Conservation (phyloP, 2,797 vertebrate species). For the Halcyon smyrnensis region DNA sequence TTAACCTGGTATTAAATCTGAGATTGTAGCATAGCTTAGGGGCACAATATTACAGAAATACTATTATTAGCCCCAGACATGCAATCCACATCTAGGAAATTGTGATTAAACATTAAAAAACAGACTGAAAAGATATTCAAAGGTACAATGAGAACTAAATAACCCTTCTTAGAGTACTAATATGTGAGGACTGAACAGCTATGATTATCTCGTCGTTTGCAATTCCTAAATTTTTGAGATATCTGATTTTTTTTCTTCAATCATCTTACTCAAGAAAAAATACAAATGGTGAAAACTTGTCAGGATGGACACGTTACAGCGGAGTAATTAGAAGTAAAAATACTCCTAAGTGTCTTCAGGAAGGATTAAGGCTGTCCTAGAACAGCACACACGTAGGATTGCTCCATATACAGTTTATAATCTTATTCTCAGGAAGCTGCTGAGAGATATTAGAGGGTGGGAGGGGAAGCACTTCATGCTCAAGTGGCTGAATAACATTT, state of each 20-base stretch:
- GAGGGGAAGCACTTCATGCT: constrained; percentile 8
- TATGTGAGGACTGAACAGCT: background rate
- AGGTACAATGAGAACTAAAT: background rate
- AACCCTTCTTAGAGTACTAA: background rate
- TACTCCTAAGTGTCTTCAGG: background rate
- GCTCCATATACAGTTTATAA: background rate
- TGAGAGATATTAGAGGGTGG: background rate
- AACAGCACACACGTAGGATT: background rate
- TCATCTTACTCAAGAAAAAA: background rate
- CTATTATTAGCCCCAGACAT: background rate
- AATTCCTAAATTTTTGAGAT: background rate
- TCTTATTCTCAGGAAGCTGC: constrained; percentile 7
- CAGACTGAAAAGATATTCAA: background rate
- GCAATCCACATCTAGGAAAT: background rate
- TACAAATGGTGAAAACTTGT: background rate
- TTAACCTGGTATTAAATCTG: background rate
- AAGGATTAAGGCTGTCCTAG: background rate
- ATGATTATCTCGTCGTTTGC: background rate
- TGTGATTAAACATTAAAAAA: background rate
- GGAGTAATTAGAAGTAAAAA: background rate
- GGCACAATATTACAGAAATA: background rate
- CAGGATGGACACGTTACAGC: background rate
- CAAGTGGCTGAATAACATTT: constrained; percentile 27
- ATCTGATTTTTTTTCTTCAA: background rate
- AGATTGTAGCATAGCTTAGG: background rate